phyloP scores from a whole-genome alignment of 2,113 vertebrate genomes.

The Atractosteus spatula region DNA sequence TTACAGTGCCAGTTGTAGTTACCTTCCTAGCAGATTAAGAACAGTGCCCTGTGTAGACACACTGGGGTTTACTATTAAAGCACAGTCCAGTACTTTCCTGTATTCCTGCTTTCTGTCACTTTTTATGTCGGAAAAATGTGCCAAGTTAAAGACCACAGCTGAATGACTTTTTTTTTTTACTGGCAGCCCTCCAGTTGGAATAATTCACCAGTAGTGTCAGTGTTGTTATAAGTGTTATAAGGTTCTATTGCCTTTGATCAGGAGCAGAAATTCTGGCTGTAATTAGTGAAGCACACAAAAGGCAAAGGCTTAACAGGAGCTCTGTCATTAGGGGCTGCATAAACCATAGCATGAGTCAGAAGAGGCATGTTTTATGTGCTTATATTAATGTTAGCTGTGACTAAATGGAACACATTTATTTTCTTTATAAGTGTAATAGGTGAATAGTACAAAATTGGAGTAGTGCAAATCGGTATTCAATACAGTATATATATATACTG shows the following conservation, averaged over 20 bases:
- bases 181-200: conserved; percentile 24
- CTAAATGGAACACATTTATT: no score
- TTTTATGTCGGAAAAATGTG: not conserved
- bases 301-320: conserved; percentile 22
- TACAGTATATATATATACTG: no score
- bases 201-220: conserved; percentile 32
- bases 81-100: not conserved
- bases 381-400: no score
- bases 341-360: conserved; percentile 1
- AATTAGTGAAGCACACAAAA: not conserved
- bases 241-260: conserved; percentile 37
- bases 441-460: no score
- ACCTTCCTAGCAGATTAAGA: no score
- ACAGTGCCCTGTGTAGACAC: no score
- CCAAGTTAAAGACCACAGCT: no score
- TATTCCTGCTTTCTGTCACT: not conserved
- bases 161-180: conserved; percentile 20
- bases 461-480: no score
- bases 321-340: conserved; percentile 15
- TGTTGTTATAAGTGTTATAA: conserved; percentile 24
- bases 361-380: not conserved
- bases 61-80: no score
- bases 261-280: conserved; percentile 21
- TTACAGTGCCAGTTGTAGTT: no score
- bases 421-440: no score